Base-by-base conservation (phyloP, 2,797 vertebrate genomes). In the Cuculus canorus region DNA sequence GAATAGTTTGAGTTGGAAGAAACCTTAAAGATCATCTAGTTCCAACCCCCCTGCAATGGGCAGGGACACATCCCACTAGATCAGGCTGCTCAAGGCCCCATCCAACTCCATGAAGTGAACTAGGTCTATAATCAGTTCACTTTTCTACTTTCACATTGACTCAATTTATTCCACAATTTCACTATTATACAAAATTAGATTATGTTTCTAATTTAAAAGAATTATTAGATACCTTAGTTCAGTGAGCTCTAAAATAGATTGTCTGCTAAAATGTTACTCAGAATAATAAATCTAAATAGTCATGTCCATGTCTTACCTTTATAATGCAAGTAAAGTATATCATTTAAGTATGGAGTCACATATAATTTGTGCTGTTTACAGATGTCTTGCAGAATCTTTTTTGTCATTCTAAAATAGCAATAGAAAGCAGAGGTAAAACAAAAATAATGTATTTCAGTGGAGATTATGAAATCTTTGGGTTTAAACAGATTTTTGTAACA, bases 321-420 rank as follows among this genome's bases (percentile, higher is more conserved):
- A 85, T 98, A 99, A 93, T 99, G 99, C 92, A 99, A 97, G 82
- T 99, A 99, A 57, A 99, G 96, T 0, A 98, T 98, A 79, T 99
- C 99, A 82, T 99, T 99, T 96, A 99, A 96, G 25, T 82, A 91
- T 3, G 99, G 99, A 2, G 99, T 99, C n/a, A 73, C 9, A 64
- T 99, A 99, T 41, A 99, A 98, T 88, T 99, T 99, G 70, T 99
- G 97, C 81, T 98, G 91, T 95, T 98, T 99, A 97, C 99, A 99
- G 88, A 98, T 98, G 64, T 99, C 98, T 91, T 86, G 98, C 73
- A 99, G 97, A 90, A 98, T 97, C 66, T 92, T 96, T 97, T 99
- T 99, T 43, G 99, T 99, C 96, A 99, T 99, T 95, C 98, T 99
- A 93, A 96, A 92, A 63, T 30, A 94, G 68, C 5, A 78, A 72